Conservation (phyloP, 37 sponge, comb jelly and placozoan species). For the Cliona cf. orientalis region DNA sequence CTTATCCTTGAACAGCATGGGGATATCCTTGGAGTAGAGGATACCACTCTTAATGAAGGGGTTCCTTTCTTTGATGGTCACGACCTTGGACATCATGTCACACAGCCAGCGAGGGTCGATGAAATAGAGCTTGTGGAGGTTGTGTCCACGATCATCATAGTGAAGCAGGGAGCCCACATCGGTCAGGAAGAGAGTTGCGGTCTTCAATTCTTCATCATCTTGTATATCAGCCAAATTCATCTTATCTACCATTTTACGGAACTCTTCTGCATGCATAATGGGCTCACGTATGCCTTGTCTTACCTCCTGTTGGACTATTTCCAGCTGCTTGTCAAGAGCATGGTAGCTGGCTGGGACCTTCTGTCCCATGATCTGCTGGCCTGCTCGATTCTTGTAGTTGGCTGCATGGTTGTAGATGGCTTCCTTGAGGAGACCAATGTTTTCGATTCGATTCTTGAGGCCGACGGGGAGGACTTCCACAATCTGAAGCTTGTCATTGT, state of each 20-base stretch:
- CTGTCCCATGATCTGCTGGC: constrained; percentile 78
- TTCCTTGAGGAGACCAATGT: constrained; percentile 74
- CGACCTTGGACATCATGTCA: constrained; percentile 88
- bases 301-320: constrained; percentile 69
- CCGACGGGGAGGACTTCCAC: constrained; percentile 65
- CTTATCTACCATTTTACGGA: constrained; percentile 67
- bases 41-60: constrained; percentile 84
- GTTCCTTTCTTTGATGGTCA: constrained; percentile 82
- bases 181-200: constrained; percentile 84
- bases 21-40: constrained; percentile 52
- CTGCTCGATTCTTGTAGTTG: constrained; percentile 40
- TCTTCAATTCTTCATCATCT: constrained; percentile 81
- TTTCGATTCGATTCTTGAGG: constrained; percentile 59
- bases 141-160: constrained; percentile 84
- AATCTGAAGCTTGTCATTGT: constrained; percentile 60
- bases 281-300: constrained; percentile 50
- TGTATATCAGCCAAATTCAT: constrained; percentile 70
- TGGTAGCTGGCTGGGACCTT: constrained; percentile 90
- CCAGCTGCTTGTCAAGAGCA: constrained; percentile 74
- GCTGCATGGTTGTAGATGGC: constrained; percentile 87
- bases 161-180: constrained; percentile 89
- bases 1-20: constrained; percentile 68
- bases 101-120: constrained; percentile 92
- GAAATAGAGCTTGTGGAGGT: constrained; percentile 85
- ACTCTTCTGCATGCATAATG: constrained; percentile 78